Conservation (phyloP, 2,888 invertebrate species). For the Orthosia gracilis region DNA sequence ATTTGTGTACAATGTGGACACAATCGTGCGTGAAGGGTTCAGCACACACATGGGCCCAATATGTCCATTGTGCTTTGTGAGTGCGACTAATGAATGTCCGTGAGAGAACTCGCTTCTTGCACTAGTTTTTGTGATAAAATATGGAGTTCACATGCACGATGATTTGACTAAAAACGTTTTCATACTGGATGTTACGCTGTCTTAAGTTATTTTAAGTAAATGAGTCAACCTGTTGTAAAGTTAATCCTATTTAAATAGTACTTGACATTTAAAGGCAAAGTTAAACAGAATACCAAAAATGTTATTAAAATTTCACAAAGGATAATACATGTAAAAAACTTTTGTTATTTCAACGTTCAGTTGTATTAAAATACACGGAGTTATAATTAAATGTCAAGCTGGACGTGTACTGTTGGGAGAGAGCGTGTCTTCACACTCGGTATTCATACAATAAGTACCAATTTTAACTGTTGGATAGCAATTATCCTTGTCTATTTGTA, state of each 20-base stretch:
- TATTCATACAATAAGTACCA: conserved; percentile 47
- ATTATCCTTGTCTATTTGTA: conserved; percentile 69
- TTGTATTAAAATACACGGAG: conserved; percentile 17
- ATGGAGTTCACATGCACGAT: conserved; percentile 62
- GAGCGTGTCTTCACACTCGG: conserved; percentile 26
- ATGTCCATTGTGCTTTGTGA: conserved; percentile 84
- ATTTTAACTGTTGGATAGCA: conserved; percentile 64
- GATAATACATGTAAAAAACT: conserved; percentile 16
- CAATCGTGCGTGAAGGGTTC: conserved; percentile 84
- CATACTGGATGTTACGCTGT: conserved; percentile 11
- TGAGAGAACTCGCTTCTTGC: conserved; percentile 76
- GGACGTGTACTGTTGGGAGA: conserved; percentile 4
- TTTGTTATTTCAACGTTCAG: conserved; percentile 31
- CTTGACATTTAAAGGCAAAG: conserved; percentile 33
- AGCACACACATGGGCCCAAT: conserved; percentile 89
- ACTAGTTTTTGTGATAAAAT: conserved; percentile 61
- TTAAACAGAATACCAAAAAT: conserved; percentile 34
- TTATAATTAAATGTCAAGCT: conserved; percentile 27
- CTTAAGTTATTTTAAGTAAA: conserved; percentile 8
- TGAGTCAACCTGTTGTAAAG: conserved; percentile 7
- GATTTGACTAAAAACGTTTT: conserved; percentile 53
- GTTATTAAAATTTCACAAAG: conserved; percentile 28
- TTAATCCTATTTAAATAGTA: background rate
- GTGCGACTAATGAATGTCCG: conserved; percentile 80
- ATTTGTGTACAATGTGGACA: conserved; percentile 82